These are phyloP conservation scores for Phlogophora meticulosa DNA, from an alignment of 2,888 invertebrate species.

Conservation along the genomic window DNA sequence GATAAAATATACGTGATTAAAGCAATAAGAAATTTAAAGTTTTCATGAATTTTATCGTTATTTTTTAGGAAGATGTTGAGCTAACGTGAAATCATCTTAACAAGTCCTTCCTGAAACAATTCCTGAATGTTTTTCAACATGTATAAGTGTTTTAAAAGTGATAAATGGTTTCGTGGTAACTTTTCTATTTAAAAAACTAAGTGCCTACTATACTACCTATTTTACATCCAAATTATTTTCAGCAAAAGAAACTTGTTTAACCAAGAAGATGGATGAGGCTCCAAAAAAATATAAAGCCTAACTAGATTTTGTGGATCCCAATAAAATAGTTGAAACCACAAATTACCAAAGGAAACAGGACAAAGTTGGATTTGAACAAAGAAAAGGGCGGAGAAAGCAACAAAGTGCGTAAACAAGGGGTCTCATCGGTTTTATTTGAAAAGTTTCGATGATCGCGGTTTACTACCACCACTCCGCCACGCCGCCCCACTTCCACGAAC, in stretches of 20 bases:
- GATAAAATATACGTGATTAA: background rate
- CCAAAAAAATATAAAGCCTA: constrained; percentile 43
- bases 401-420: constrained; percentile 84
- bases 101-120: constrained; percentile 2
- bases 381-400: constrained; percentile 78
- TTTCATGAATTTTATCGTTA: background rate
- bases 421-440: constrained; percentile 87
- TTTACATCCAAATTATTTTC: background rate
- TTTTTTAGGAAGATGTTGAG: constrained; percentile 7
- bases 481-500: constrained; percentile 67
- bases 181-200: background rate
- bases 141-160: background rate
- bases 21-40: constrained; percentile 6
- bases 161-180: background rate
- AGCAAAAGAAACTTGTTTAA: constrained; percentile 13
- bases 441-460: constrained; percentile 83
- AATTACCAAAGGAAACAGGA: constrained; percentile 77
- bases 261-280: constrained; percentile 11
- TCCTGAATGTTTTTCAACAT: background rate
- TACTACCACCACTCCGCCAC: constrained; percentile 67
- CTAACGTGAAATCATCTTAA: background rate
- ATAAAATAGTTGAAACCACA: constrained; percentile 69
- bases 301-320: constrained; percentile 52
- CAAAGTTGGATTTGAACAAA: constrained; percentile 80
- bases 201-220: no score